Evolutionary conservation across 2,113 vertebrate genomes (phyloP).

Genomic region (Spilogale gracilis): DNA sequence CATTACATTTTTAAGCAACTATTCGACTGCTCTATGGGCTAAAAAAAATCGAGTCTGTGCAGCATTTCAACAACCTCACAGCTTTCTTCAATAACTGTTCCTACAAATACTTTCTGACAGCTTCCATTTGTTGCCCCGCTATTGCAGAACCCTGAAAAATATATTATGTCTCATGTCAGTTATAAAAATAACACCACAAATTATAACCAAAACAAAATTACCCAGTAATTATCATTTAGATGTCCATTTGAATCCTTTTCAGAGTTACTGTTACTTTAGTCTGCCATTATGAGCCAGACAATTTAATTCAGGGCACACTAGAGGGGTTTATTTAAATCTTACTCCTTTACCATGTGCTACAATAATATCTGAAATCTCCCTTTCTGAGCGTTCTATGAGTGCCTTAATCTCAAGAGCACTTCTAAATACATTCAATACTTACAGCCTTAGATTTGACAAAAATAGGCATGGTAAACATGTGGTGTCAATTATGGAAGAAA

Average conservation of each 20-base stretch:
- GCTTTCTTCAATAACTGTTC: constrained; percentile 69
- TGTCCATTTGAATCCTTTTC: constrained; percentile 85
- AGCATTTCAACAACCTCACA: constrained; percentile 26
- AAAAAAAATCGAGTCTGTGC: background rate
- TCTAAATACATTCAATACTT: constrained; percentile 79
- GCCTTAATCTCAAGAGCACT: constrained; percentile 75
- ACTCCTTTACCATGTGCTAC: constrained; percentile 61
- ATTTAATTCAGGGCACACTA: constrained; percentile 69
- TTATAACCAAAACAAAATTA: constrained; percentile 88
- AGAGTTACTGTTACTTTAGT: constrained; percentile 77
- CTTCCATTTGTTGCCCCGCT: constrained; percentile 74
- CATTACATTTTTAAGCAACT: constrained; percentile 3
- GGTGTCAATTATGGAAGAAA: constrained; percentile 88
- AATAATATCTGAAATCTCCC: constrained; percentile 78
- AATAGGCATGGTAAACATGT: constrained; percentile 83
- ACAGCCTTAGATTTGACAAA: constrained; percentile 77
- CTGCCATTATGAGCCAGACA: constrained; percentile 75
- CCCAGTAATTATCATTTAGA: constrained; percentile 86
- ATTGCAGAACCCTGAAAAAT: constrained; percentile 80
- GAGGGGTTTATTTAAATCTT: constrained; percentile 73
- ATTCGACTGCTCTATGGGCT: background rate
- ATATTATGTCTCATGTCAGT: constrained; percentile 83
- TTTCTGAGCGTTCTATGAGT: constrained; percentile 76
- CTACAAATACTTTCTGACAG: constrained; percentile 81
- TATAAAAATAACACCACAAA: constrained; percentile 84